phyloP scores from a whole-genome alignment of 1,140 invertebrate genomes.

The Pristionchus pacificus region DNA sequence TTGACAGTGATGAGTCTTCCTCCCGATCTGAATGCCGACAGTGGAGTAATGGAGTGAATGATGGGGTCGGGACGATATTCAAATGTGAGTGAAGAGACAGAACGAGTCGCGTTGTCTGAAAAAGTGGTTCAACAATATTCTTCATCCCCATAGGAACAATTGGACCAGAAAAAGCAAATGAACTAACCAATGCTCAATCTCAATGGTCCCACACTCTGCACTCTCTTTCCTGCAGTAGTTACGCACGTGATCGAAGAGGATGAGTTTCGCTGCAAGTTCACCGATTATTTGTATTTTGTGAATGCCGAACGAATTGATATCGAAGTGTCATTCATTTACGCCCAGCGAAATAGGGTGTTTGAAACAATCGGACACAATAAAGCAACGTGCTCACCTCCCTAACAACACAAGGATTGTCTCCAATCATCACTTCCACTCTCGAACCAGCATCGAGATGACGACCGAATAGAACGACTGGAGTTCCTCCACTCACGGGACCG shows the following conservation, averaged over 20 bases:
- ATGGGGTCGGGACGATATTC: slow-evolving; percentile 87
- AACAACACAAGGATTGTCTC: slow-evolving; percentile 80
- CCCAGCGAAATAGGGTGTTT: no score
- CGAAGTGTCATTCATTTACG: no score
- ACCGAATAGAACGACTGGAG: slow-evolving; percentile 81
- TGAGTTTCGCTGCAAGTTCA: slow-evolving; percentile 68
- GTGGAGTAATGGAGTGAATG: slow-evolving; percentile 63
- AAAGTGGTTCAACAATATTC: neutral
- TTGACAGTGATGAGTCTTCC: slow-evolving; percentile 78
- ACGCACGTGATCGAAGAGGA: slow-evolving; percentile 79
- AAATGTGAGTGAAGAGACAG: slow-evolving; percentile 60
- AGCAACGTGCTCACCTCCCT: slow-evolving; percentile 74
- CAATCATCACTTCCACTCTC: slow-evolving; percentile 77
- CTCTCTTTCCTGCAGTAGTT: slow-evolving; percentile 64
- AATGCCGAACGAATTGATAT: no score
- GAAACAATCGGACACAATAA: no score
- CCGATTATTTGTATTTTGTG: no score
- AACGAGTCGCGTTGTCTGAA: neutral
- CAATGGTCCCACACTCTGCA: slow-evolving; percentile 65
- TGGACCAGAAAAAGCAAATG: slow-evolving; percentile 68
- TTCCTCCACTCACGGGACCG: slow-evolving; percentile 89
- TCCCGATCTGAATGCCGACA: slow-evolving; percentile 66
- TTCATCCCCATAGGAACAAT: no score
- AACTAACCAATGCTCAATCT: slow-evolving; percentile 76
- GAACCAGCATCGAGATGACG: slow-evolving; percentile 88